Base-by-base conservation (phyloP, 2,797 vertebrate genomes). In the Lemur catta region DNA sequence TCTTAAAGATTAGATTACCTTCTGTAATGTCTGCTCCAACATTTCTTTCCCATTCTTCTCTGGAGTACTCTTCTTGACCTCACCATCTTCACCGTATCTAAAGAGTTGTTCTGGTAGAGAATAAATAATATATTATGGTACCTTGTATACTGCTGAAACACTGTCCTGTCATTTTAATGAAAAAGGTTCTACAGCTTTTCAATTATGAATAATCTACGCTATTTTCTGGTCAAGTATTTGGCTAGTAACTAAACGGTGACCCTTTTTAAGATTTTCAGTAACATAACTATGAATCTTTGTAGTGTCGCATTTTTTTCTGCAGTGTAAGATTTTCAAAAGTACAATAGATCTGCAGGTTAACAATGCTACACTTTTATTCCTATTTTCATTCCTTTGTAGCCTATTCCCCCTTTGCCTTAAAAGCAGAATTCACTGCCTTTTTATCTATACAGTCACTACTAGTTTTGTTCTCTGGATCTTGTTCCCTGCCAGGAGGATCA, bases 1-100 rank as follows among this genome's bases (percentile, higher is more conserved):
- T 97, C 94, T 96, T 98, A 98, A 96, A 98, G 96, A 98, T 98
- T 97, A 97, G 93, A 96, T 89, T 99, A 99, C 99, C 99, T 99
- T 99, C 98, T 99, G 99, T 98, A 99, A 98, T 80, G 98, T 99
- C 96, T 99, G 98, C 95, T 98, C 98, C 92, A 98, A 97, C 98
- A 98, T 98, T 97, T 98, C 98, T 95, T 98, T 98, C 96, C 98
- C 98, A 96, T 98, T 98, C 97, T 98, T 99, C 98, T 99, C 98
- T 96, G 98, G 98, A 98, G 98, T 98, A 98, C 98, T 99, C 98
- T 98, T 99, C 97, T 98, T 99, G 98, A 99, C 98, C 98, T 92
- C 98, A 81, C 98, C 93, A 91, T 97, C 98, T 98, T 99, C 98
- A 89, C 65, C 94, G 97, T 98, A 96, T 98, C 98, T 99, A 98